Percentiles rank a stretch among this genome's conserved stretches.
Evolutionary conservation across 2,888 invertebrate genomes (phyloP).

Genomic region (Dynastes hyllus): DNA sequence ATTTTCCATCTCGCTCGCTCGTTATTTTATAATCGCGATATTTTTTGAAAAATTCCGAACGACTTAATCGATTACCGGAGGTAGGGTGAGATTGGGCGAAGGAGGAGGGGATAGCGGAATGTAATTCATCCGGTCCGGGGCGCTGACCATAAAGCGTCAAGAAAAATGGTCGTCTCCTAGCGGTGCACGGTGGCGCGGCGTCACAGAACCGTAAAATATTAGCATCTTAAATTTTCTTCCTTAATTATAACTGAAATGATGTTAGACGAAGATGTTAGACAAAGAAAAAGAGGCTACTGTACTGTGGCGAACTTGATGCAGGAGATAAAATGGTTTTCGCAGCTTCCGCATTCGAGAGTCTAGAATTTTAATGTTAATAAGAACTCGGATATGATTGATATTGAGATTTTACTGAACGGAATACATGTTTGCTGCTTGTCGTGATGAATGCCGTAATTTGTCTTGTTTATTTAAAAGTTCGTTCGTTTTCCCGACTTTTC

Average conservation of each 20-base stretch:
- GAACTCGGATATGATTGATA: slow-evolving; percentile 39
- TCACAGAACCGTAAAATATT: slow-evolving; percentile 47
- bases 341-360: background rate
- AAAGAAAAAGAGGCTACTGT: background rate
- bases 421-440: slow-evolving; percentile 20
- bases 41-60: slow-evolving; percentile 28
- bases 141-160: slow-evolving; percentile 47
- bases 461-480: slow-evolving; percentile 39
- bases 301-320: background rate
- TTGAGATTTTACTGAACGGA: slow-evolving; percentile 40
- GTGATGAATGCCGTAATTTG: slow-evolving; percentile 45
- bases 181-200: slow-evolving; percentile 33
- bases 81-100: background rate
- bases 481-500: background rate
- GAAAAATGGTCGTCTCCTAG: slow-evolving; percentile 43
- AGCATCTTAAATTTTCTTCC: slow-evolving; percentile 47
- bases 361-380: slow-evolving; percentile 35
- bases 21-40: slow-evolving; percentile 31
- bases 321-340: slow-evolving; percentile 20
- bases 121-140: slow-evolving; percentile 36
- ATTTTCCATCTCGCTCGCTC: slow-evolving; percentile 14
- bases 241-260: slow-evolving; percentile 33
- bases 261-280: slow-evolving; percentile 1
- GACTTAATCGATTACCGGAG: slow-evolving; percentile 44
- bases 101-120: background rate